Conservation (phyloP, 1,140 invertebrate species). For the Drosophila nigrodunni region DNA sequence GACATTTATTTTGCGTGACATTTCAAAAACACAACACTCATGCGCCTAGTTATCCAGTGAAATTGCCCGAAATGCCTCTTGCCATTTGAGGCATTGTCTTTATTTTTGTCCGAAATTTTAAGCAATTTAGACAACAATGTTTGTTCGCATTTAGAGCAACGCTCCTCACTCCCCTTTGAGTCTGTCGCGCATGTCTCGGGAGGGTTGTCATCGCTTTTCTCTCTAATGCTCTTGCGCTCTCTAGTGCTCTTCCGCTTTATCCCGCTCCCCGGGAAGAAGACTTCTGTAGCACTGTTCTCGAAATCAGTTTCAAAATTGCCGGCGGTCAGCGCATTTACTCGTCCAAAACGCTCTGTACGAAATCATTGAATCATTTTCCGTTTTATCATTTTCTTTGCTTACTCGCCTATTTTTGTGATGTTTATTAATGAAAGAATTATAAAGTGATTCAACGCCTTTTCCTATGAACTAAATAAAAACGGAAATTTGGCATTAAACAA, state of each 20-base stretch:
- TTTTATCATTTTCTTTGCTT: not conserved
- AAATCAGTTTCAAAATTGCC: conserved; percentile 80
- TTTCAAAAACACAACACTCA: conserved; percentile 66
- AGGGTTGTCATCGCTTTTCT: conserved; percentile 40
- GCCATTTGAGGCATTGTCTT: conserved; percentile 31
- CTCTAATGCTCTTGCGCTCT: conserved; percentile 20
- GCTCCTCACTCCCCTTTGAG: conserved; percentile 23
- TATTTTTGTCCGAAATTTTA: conserved; percentile 61
- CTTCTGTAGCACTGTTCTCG: conserved; percentile 31
- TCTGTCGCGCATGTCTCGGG: conserved; percentile 60
- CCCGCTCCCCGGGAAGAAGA: conserved; percentile 11
- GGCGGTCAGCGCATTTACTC: conserved; percentile 72
- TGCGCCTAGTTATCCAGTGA: conserved; percentile 72
- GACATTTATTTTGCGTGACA: conserved; percentile 78
- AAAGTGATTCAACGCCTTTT: conserved; percentile 9
- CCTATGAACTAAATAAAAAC: not conserved
- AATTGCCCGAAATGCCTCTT: conserved; percentile 35
- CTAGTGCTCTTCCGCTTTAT: not conserved
- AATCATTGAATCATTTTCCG: conserved; percentile 24
- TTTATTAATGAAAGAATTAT: conserved; percentile 28
- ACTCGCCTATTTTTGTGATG: conserved; percentile 36
- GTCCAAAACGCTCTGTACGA: conserved; percentile 25
- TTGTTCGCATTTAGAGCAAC: conserved; percentile 58
- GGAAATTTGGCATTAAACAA: conserved; percentile 15
- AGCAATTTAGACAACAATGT: conserved; percentile 72